Percentiles rank a stretch among this genome's conserved stretches.
These are phyloP conservation scores for Glyptemys insculpta DNA, from an alignment of 2,797 vertebrate genomes.

Conservation along the genomic window DNA sequence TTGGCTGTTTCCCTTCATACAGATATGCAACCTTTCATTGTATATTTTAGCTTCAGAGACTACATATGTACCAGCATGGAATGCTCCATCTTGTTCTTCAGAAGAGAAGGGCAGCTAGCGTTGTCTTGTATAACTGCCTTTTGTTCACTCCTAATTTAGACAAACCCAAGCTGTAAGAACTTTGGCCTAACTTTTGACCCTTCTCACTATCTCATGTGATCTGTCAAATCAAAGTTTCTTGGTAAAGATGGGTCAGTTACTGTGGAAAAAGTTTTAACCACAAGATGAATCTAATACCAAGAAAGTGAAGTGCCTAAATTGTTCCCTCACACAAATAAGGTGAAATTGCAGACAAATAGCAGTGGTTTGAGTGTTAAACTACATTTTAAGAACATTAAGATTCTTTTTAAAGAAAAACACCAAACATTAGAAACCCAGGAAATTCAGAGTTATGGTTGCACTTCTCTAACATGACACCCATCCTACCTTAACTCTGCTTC, in stretches of 20 bases:
- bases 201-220: not conserved
- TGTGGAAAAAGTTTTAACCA: not conserved
- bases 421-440: not conserved
- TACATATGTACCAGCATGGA: not conserved
- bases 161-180: not conserved
- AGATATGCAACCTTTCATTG: not conserved
- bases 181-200: not conserved
- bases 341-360: not conserved
- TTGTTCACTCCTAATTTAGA: not conserved
- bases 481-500: not conserved
- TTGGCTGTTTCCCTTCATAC: not conserved
- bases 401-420: not conserved
- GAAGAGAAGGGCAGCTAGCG: not conserved
- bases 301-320: not conserved
- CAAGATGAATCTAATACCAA: not conserved
- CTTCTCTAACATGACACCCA: not conserved
- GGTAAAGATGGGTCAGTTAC: not conserved
- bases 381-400: not conserved
- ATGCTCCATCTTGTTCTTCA: not conserved
- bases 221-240: not conserved
- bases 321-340: not conserved
- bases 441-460: not conserved
- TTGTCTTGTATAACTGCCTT: not conserved
- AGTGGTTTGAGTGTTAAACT: no score
- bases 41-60: not conserved